Evolutionary conservation across 2,113 vertebrate genomes (phyloP).

Genomic region (Notothenia coriiceps): DNA sequence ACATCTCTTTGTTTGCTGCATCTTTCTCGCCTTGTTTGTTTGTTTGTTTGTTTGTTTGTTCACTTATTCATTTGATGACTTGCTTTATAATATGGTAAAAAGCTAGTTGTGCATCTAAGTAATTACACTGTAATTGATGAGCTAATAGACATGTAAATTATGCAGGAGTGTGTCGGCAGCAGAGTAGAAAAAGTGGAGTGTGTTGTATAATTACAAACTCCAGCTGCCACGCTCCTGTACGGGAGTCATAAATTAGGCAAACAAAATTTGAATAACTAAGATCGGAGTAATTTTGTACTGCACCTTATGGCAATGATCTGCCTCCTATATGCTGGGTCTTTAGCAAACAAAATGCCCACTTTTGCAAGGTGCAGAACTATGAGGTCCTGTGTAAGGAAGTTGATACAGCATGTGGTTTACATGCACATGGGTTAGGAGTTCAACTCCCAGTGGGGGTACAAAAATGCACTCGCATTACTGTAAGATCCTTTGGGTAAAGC

Average conservation of each 20-base stretch:
- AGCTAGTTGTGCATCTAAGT: slow-evolving; percentile 68
- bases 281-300: slow-evolving; percentile 35
- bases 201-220: slow-evolving; percentile 80
- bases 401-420: slow-evolving; percentile 44
- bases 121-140: slow-evolving; percentile 82
- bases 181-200: slow-evolving; percentile 61
- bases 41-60: slow-evolving; percentile 67
- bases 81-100: slow-evolving; percentile 74
- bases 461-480: slow-evolving; percentile 54
- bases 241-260: slow-evolving; percentile 75
- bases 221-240: slow-evolving; percentile 71
- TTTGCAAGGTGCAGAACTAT: slow-evolving; percentile 45
- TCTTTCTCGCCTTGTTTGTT: slow-evolving; percentile 59
- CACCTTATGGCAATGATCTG: background rate
- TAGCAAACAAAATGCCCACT: slow-evolving; percentile 13
- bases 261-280: slow-evolving; percentile 69
- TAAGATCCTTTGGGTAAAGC: slow-evolving; percentile 51
- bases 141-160: slow-evolving; percentile 80
- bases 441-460: slow-evolving; percentile 62
- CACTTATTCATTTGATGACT: slow-evolving; percentile 67
- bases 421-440: slow-evolving; percentile 53
- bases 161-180: slow-evolving; percentile 72
- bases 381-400: background rate
- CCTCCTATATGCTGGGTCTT: slow-evolving; percentile 17
- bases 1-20: slow-evolving; percentile 26